Conservation (phyloP, 2,888 invertebrate genomes). For the Bombylius discolor region DNA sequence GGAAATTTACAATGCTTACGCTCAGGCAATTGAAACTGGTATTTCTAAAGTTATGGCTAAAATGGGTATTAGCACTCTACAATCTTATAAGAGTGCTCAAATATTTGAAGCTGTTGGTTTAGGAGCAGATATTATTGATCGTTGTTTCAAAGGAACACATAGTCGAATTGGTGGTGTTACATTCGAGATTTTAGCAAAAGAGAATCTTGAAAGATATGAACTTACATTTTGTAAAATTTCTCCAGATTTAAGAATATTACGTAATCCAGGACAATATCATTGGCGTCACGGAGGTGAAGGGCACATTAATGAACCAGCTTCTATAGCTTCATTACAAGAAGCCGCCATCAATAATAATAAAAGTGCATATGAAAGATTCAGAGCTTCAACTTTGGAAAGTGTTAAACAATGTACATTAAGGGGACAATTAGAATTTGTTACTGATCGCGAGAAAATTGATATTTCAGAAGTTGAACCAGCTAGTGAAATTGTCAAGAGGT, state of each 20-base stretch:
- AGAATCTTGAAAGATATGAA: constrained; percentile 69
- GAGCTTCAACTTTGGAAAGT: constrained; percentile 76
- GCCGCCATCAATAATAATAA: constrained; percentile 70
- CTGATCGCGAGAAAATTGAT: constrained; percentile 63
- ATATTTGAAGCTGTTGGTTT: constrained; percentile 98
- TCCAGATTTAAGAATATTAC: constrained; percentile 50
- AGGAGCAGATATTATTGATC: constrained; percentile 80
- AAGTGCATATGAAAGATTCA: constrained; percentile 72
- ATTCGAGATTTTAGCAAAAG: constrained; percentile 75
- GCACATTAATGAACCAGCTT: constrained; percentile 91
- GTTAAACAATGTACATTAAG: constrained; percentile 77
- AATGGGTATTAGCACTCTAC: constrained; percentile 98
- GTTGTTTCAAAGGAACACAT: constrained; percentile 74
- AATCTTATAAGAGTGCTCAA: constrained; percentile 98
- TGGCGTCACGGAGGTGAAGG: constrained; percentile 97
- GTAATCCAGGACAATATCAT: constrained; percentile 89
- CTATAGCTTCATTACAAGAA: constrained; percentile 62
- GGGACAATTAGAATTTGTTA: constrained; percentile 82
- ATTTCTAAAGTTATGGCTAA: constrained; percentile 95
- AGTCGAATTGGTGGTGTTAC: constrained; percentile 76
- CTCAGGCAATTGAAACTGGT: constrained; percentile 82
- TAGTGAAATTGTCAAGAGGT: constrained; percentile 87
- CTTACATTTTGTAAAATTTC: constrained; percentile 50
- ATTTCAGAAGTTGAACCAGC: constrained; percentile 87
- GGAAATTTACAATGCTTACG: constrained; percentile 73